Evolutionary conservation across 2,888 invertebrate species (phyloP), one percentile per base, ranked within the genome.

Genomic region (Thecocarcelia acutangulata): DNA sequence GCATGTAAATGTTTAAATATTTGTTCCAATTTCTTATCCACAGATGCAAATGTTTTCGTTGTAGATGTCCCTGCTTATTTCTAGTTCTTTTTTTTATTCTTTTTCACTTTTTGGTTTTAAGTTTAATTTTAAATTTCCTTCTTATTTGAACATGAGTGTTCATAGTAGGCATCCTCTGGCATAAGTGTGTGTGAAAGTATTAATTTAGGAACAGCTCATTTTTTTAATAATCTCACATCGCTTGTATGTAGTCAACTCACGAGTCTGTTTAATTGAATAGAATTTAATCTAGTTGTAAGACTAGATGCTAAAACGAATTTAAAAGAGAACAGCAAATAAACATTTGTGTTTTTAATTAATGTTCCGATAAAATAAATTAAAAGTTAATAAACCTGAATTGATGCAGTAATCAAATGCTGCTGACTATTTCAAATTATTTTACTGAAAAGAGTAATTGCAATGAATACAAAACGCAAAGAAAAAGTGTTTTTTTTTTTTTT

Each of bases 231-330:
- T 72, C 28, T 40, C 52, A 64, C 44, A 74, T 70, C 33, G 72
- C 64, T 76, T 70, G 70, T 70, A 75, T 70, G 78, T 69, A 61
- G 46, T 78, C 83, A 77, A 24, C n/a, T n/a, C n/a, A n/a, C n/a
- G 79, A 77, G 68, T 64, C 69, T 52, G 73, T 73, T 81, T 77
- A 81, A 77, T 81, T 81, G 73, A 81, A 73, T 69, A 54, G 69
- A 77, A 77, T 69, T 77, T 77, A 81, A 77, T 74, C 13, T 69
- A 77, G 74, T 77, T 81, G 81, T 42, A 52, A 24, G n/a, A 81
- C 63, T 73, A 81, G 81, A 81, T 77, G 81, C 46, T 63, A 64
- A 68, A 56, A n/a, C 17, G 44, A 50, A 50, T 44, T 70, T 2
- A 21, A 44, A 46, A 24, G 12, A n/a, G 6, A 52, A 33, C 8